phyloP scores from a whole-genome alignment of 2,888 invertebrate genomes.

The Troglohyphantes excavatus region DNA sequence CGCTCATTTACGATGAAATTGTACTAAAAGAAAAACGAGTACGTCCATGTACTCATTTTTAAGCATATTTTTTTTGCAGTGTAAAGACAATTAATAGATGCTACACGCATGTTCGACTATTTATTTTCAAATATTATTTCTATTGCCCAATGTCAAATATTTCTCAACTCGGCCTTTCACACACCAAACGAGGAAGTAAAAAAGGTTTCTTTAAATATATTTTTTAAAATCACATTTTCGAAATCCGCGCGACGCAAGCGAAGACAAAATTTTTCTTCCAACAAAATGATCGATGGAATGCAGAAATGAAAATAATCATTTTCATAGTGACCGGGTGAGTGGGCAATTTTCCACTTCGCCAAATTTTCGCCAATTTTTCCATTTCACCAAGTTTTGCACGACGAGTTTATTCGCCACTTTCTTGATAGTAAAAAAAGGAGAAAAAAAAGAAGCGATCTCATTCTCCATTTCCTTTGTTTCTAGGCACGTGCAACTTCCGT shows the following conservation, averaged over 20 bases:
- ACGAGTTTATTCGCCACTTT: neutral
- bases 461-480: conserved; percentile 1
- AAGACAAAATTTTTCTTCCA: neutral
- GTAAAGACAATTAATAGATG: too few relatives aligned
- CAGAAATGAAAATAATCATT: conserved; percentile 9
- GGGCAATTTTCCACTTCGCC: neutral
- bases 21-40: too few relatives aligned
- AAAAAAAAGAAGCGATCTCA: neutral
- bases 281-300: neutral
- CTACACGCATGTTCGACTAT: too few relatives aligned
- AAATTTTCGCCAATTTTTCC: neutral
- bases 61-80: too few relatives aligned
- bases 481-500: conserved; percentile 22
- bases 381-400: neutral
- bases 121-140: too few relatives aligned
- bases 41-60: too few relatives aligned
- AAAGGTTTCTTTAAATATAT: neutral
- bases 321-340: neutral
- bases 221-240: conserved; percentile 9
- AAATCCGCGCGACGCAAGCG: neutral
- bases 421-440: neutral
- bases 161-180: too few relatives aligned
- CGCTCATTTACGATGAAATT: too few relatives aligned
- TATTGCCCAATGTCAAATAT: too few relatives aligned
- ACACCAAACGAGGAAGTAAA: neutral